Evolutionary conservation across 2,113 vertebrate species (phyloP).

Genomic region (Alaudala cheleensis): DNA sequence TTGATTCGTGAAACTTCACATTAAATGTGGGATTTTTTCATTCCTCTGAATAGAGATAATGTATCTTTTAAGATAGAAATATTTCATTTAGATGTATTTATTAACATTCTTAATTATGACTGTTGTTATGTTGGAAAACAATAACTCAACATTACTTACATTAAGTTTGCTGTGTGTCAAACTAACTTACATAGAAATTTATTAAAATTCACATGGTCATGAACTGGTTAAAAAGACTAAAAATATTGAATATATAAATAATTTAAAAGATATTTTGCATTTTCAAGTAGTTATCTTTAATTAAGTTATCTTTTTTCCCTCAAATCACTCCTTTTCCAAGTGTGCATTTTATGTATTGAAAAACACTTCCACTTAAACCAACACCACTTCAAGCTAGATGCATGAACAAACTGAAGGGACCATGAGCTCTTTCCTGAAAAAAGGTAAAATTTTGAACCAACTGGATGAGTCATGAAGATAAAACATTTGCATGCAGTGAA

Average conservation of each 20-base stretch:
- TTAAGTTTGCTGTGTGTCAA: neutral
- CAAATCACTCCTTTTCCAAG: neutral
- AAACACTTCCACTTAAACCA: neutral
- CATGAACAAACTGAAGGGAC: neutral
- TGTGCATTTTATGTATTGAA: neutral
- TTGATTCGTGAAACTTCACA: neutral
- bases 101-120: neutral
- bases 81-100: neutral
- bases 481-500: neutral
- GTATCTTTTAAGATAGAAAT: neutral
- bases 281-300: neutral
- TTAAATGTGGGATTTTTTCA: accelerated
- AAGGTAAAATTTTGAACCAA: neutral
- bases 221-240: neutral
- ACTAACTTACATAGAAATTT: neutral
- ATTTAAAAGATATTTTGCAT: neutral
- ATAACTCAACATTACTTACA: neutral
- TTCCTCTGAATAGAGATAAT: neutral
- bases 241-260: neutral
- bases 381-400: neutral
- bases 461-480: neutral
- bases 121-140: neutral
- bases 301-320: neutral
- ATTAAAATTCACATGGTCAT: neutral
- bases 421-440: neutral